Conservation (phyloP, 1,140 invertebrate genomes). For the Idris sp. region DNA sequence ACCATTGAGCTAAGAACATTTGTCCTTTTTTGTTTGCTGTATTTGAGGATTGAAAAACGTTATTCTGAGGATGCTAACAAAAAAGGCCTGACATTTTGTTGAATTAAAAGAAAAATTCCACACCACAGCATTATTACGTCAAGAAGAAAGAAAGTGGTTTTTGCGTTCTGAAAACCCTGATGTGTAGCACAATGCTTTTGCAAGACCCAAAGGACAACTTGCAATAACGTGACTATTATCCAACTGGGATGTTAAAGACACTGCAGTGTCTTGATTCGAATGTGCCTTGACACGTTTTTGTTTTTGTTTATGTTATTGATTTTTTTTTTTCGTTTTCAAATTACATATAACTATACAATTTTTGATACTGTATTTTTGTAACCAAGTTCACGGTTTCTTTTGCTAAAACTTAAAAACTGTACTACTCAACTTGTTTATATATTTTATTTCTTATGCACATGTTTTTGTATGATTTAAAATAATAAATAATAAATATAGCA, state of each 20-base stretch:
- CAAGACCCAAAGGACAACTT: conserved; percentile 3
- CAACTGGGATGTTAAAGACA: not conserved
- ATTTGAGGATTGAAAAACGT: not conserved
- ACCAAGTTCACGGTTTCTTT: too few relatives aligned
- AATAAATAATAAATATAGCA: too few relatives aligned
- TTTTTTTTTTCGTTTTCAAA: too few relatives aligned
- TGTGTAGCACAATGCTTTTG: conserved; percentile 1
- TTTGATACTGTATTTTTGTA: too few relatives aligned
- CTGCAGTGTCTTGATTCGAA: not conserved
- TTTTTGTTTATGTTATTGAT: too few relatives aligned
- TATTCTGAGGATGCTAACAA: not conserved
- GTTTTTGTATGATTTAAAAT: too few relatives aligned
- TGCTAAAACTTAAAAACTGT: too few relatives aligned
- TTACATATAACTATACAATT: too few relatives aligned
- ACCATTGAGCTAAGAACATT: too few relatives aligned
- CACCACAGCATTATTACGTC: conserved; percentile 1
- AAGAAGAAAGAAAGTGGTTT: not conserved
- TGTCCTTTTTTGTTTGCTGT: too few relatives aligned
- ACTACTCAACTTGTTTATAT: too few relatives aligned
- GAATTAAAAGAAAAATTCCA: not conserved
- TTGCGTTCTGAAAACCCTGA: conserved; percentile 1
- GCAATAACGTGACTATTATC: not conserved
- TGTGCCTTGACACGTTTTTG: not conserved
- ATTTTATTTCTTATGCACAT: too few relatives aligned
- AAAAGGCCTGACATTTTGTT: not conserved